Evolutionary conservation across 2,113 vertebrate species (phyloP).

Genomic region (Corvus hawaiiensis): DNA sequence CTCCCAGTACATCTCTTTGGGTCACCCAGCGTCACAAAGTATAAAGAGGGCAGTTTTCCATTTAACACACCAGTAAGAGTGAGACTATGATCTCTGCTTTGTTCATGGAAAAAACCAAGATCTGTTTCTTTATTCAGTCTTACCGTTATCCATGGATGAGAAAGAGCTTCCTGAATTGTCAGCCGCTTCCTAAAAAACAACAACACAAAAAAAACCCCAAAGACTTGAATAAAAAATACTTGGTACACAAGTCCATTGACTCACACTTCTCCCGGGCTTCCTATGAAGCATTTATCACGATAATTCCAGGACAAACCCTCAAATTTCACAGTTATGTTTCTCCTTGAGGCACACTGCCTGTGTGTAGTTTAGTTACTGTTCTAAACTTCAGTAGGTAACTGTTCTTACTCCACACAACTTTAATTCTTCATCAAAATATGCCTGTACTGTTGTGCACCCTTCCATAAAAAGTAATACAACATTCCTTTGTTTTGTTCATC

Average conservation of each 20-base stretch:
- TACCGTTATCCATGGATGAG: constrained; percentile 96
- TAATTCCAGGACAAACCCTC: background rate
- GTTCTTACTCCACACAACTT: background rate
- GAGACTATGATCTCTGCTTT: background rate
- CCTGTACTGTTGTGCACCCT: background rate
- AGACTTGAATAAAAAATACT: background rate
- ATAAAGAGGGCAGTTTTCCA: background rate
- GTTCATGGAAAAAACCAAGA: background rate
- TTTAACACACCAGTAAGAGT: background rate
- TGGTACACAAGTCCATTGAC: background rate
- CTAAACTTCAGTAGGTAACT: background rate
- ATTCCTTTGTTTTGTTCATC: background rate
- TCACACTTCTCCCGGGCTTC: background rate
- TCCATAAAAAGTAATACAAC: background rate
- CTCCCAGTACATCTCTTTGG: background rate
- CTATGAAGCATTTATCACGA: background rate
- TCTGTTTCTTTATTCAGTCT: background rate
- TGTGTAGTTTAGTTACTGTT: background rate
- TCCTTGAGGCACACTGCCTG: background rate
- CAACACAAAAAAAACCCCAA: background rate
- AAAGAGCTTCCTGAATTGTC: constrained; percentile 87
- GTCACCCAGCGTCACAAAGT: background rate
- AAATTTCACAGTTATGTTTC: background rate
- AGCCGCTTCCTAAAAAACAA: constrained; percentile 84
- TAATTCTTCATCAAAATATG: background rate